phyloP scores from a whole-genome alignment of 2,888 invertebrate genomes.

The Gastrophysa polygoni region DNA sequence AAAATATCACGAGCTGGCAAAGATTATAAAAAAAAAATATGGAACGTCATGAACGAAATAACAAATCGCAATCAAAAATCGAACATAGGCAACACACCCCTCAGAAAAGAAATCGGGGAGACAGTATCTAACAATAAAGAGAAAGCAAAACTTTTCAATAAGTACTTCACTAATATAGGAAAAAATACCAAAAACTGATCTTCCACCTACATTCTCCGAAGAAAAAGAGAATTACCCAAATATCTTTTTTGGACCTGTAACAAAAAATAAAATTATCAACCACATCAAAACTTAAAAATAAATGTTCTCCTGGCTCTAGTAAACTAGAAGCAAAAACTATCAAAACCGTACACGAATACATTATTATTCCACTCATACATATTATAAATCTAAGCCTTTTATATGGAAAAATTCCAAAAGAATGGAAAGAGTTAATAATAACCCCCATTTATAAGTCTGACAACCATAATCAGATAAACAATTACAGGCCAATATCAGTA shows the following conservation, averaged over 20 bases:
- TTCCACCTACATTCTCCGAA: neutral
- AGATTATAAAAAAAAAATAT: slow-evolving; percentile 6
- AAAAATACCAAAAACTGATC: neutral
- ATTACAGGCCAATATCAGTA: slow-evolving; percentile 19
- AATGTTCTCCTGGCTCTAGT: slow-evolving; percentile 11
- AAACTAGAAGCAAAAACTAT: slow-evolving; percentile 10
- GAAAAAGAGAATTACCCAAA: neutral
- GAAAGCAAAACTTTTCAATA: neutral
- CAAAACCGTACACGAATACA: slow-evolving; percentile 14
- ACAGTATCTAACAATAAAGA: too few species aligned
- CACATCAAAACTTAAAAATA: slow-evolving; percentile 15
- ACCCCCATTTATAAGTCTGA: slow-evolving; percentile 14
- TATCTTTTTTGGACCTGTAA: slow-evolving; percentile 6
- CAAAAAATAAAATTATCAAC: slow-evolving; percentile 7
- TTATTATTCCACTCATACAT: slow-evolving; percentile 10
- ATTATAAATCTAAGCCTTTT: slow-evolving; percentile 13
- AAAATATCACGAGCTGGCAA: neutral
- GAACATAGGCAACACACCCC: neutral
- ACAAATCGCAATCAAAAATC: neutral
- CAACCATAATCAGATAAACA: neutral
- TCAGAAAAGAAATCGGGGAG: too few species aligned
- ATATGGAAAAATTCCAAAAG: slow-evolving; percentile 14
- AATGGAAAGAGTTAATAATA: slow-evolving; percentile 12
- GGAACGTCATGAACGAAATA: slow-evolving; percentile 11
- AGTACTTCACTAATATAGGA: neutral